Base-by-base conservation (phyloP, 2,113 vertebrate species). In the Poicephalus meyeri region DNA sequence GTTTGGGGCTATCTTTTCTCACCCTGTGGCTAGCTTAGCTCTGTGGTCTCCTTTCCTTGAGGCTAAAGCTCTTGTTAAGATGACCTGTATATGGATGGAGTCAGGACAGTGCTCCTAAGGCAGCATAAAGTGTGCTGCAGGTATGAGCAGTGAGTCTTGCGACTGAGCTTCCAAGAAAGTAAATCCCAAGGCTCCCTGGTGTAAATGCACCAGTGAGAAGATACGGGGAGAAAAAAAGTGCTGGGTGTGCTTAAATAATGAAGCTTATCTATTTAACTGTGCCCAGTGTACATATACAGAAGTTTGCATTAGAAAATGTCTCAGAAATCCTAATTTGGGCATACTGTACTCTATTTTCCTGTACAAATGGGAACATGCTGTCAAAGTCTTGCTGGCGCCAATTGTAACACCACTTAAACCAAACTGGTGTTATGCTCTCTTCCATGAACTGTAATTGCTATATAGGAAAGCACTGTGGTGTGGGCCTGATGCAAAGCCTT, bases 361-460 rank as follows among this genome's bases (percentile, higher is more conserved):
- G 16, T 29, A 24, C 9, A 35, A 69, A 39, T 0, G 10, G 42
- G 52, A 63, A 33, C 13, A 5, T 10, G 6, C 33, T 72, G 80
- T 33, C 58, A 47, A 82, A 87, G 33, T 16, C 69, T 64, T 80
- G 29, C 52, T 89, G 42, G 31, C 0, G 0, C 29, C 20, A 15
- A 28, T 15, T 10, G 16, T 21, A 53, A 11, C 25, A 13, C 41
- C 77, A 49, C 55, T 52, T 47, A 49, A 74, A 68, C n/a, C 12
- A 24, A 33, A 19, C 31, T 0, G 1, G 4, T 56, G 16, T 31
- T 63, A 11, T 1, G 12, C 2, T 82, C 26, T 64, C 24, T 80
- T 88, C 53, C 37, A 5, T 39, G 17, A 80, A 19, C 25, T 42
- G 39, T 24, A 42, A 46, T 53, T 31, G 31, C 50, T 61, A 0